Evolutionary conservation across 2,888 invertebrate genomes (phyloP), one percentile per base, ranked within the genome.

Genomic region (Stomorhina lunata): DNA sequence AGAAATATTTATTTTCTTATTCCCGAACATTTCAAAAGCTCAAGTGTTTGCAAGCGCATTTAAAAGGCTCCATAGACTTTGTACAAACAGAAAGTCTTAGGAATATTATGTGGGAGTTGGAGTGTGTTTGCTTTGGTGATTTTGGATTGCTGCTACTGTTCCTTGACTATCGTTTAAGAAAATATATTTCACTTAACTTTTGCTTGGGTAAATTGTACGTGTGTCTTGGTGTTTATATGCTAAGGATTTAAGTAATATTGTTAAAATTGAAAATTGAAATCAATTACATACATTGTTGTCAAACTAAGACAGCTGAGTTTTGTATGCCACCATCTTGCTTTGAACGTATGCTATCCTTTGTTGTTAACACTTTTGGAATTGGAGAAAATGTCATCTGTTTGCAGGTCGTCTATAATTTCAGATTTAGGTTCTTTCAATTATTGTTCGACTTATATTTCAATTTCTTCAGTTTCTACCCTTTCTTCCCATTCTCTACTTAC

Each of bases 331-430:
- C 34, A 40, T 48, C 5, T 22, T 25, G 59, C 53, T 20, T 61
- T 48, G 15, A 71, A 2, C 55, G 43, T 57, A 55, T 82, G 79
- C 40, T 79, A 79, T 76, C 79, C 79, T 61, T 40, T 61, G 15
- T 27, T 59, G 3, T 32, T 66, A 4, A 37, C 15, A 9, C 27
- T 43, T 27, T 69, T 32, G 0, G 32, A 6, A 2, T 37, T 57
- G n/a, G 65, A 34, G 6, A 66, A 53, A 53, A 82, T 15, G 0
- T 71, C 79, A 7, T 79, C 82, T 12, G 25, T 29, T 43, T 57
- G 48, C 7, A 79, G 27, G 2, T 79, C 75, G 9, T 69, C 17
- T 12, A 32, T 17, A 48, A 48, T 81, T 22, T 45, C 27, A n/a
- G n/a, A n/a, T n/a, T n/a, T n/a, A n/a, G n/a, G n/a, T n/a, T n/a